A percentile compares a stretch with the other conserved stretches of the same genome.
phyloP scores from a whole-genome alignment of 2,888 invertebrate species.

The Tipula unca region DNA sequence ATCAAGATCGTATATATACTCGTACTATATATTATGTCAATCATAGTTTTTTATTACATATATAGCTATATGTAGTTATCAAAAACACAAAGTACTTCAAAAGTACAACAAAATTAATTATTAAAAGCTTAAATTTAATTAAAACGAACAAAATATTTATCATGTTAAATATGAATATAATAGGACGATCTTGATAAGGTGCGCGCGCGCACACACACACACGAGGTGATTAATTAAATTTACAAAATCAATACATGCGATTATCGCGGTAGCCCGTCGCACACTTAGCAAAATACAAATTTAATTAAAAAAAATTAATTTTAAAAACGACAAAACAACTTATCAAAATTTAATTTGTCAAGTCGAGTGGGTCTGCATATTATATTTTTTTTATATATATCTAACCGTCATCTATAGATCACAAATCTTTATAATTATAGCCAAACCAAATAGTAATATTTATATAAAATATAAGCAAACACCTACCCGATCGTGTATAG shows the following conservation, averaged over 20 bases:
- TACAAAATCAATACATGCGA: background rate
- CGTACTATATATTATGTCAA: no score
- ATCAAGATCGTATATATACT: background rate
- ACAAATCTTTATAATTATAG: background rate
- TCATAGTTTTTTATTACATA: background rate
- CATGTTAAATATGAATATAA: background rate
- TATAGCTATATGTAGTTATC: background rate
- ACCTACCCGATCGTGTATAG: background rate
- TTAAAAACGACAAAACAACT: background rate
- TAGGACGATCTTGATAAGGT: background rate
- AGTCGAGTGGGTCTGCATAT: background rate
- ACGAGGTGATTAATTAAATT: no score
- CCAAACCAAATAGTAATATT: background rate
- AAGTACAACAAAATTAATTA: background rate
- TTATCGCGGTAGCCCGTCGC: constrained; percentile 1
- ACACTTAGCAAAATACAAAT: background rate
- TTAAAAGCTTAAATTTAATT: background rate
- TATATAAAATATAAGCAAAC: background rate
- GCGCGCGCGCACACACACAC: no score
- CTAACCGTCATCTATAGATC: background rate
- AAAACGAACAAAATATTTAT: background rate
- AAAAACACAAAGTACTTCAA: background rate
- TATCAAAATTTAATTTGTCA: background rate
- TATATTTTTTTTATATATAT: background rate
- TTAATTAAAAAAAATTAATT: background rate